Evolutionary conservation across 2,888 invertebrate genomes (phyloP).

Genomic region (Criorhina ranunculi): DNA sequence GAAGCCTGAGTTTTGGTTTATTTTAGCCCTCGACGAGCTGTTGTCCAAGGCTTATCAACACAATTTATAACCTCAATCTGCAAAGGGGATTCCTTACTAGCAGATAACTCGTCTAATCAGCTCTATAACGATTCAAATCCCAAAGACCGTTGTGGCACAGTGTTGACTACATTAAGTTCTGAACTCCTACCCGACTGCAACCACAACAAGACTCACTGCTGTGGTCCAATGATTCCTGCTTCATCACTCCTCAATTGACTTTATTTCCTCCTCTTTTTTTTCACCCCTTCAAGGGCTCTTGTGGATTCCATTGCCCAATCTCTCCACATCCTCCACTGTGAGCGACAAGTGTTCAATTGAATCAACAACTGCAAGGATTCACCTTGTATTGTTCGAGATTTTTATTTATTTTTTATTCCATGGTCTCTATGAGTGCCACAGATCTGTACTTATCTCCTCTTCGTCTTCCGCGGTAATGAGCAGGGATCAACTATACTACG

Average conservation of each 20-base stretch:
- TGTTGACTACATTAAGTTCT: too few species aligned
- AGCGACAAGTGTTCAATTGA: slow-evolving; percentile 16
- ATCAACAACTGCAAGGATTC: slow-evolving; percentile 13
- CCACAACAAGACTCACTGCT: too few species aligned
- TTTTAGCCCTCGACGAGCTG: too few species aligned
- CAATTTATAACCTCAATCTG: too few species aligned
- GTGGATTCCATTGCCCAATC: not conserved
- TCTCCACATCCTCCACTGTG: not conserved
- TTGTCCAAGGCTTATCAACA: too few species aligned
- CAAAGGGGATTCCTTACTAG: too few species aligned
- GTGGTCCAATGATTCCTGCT: not conserved
- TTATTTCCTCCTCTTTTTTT: not conserved
- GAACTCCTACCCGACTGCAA: too few species aligned
- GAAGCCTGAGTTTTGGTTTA: too few species aligned
- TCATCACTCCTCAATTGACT: not conserved
- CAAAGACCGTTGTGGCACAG: too few species aligned
- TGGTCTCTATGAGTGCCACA: not conserved
- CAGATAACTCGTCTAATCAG: too few species aligned
- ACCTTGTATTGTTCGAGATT: slow-evolving; percentile 8
- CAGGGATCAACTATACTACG: slow-evolving; percentile 40
- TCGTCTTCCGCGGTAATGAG: slow-evolving; percentile 35
- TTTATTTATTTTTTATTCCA: not conserved
- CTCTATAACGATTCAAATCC: too few species aligned
- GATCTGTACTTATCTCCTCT: slow-evolving; percentile 29
- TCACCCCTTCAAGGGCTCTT: not conserved